A percentile compares a stretch with the other conserved stretches of the same genome.
These are phyloP conservation scores for Phortica magna DNA, from an alignment of 2,888 invertebrate species.

Conservation along the genomic window DNA sequence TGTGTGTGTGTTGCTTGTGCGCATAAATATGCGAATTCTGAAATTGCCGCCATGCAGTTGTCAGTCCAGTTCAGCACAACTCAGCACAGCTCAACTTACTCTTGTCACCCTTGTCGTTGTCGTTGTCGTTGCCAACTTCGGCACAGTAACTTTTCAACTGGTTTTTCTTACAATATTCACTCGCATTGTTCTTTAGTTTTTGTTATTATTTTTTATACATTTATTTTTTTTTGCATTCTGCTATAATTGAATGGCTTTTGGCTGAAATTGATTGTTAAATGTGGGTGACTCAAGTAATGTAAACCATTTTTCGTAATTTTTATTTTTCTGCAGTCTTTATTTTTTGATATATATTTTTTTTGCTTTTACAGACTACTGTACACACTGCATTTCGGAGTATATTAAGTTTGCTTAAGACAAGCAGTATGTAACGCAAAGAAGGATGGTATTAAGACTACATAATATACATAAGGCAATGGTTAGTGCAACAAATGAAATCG, in stretches of 20 bases:
- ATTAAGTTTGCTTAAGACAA: too few relatives aligned
- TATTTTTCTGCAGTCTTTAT: too few relatives aligned
- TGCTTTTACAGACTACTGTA: too few relatives aligned
- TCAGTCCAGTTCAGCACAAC: conserved; percentile 16
- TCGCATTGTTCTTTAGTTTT: conserved; percentile 7
- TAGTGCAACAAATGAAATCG: too few relatives aligned
- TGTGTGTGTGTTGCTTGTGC: conserved; percentile 3
- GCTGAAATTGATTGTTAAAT: conserved; percentile 14
- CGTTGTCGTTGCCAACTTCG: not conserved
- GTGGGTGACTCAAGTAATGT: conserved; percentile 19
- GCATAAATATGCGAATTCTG: conserved; percentile 37
- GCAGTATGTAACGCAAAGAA: too few relatives aligned
- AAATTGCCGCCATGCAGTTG: conserved; percentile 12
- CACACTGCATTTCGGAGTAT: too few relatives aligned
- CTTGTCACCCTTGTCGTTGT: not conserved
- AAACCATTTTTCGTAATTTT: too few relatives aligned
- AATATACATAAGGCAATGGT: too few relatives aligned
- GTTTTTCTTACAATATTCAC: not conserved
- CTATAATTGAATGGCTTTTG: conserved; percentile 23
- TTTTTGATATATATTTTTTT: too few relatives aligned
- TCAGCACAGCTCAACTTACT: not conserved
- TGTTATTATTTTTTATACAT: not conserved
- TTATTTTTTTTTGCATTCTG: not conserved
- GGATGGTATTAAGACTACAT: too few relatives aligned
- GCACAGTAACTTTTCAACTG: conserved; percentile 5